Base-by-base conservation (phyloP, 35 echinoderm and acorn worm genomes). In the Apostichopus parvimensis region DNA sequence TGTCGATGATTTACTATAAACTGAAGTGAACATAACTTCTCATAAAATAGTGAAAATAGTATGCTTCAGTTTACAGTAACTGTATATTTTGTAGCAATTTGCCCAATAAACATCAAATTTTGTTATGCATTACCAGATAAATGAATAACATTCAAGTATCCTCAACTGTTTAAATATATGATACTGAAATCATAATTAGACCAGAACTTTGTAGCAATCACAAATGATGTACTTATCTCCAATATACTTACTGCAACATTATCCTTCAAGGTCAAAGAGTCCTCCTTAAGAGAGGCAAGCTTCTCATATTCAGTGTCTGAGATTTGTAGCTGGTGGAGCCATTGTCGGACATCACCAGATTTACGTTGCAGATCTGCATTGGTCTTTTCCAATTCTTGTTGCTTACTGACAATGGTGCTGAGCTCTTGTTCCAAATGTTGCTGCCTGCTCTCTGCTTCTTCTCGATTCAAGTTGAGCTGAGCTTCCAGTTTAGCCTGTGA, bases 401-500 rank as follows among this genome's bases (percentile, higher is more conserved):
- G 96, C 12, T 92, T 93, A 52, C 86, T 94, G 15, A 83, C 84
- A 79, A 98, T 98, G 54, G 78, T 84, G n/a, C 93, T 86, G 0
- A 98, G 87, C 12, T 98, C 96, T 62, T 92, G 83, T 17, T 95
- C 92, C 11, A 98, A 24, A n/a, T 20, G 81, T 15, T 84, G 56
- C 6, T 84, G 81, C 18, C 80, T 66, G 18, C 77, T 92, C 20
- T 86, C 65, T 14, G 96, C 79, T 21, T 98, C 96, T 14, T 98
- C 94, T 79, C 91, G 75, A 80, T 98, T 90, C 73, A 98, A 75
- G 70, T 95, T 95, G 23, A 98, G 86, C 70, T 98, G 96, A 9
- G 94, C 94, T 66, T 98, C 94, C 28, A 98, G 87, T 77, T 95
- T 98, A 18, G 96, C 96, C 93, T 98, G 92, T 9, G 68, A 56